These are phyloP conservation scores for Micronycteris hirsuta DNA, from an alignment of 2,113 vertebrate genomes.

Conservation along the genomic window DNA sequence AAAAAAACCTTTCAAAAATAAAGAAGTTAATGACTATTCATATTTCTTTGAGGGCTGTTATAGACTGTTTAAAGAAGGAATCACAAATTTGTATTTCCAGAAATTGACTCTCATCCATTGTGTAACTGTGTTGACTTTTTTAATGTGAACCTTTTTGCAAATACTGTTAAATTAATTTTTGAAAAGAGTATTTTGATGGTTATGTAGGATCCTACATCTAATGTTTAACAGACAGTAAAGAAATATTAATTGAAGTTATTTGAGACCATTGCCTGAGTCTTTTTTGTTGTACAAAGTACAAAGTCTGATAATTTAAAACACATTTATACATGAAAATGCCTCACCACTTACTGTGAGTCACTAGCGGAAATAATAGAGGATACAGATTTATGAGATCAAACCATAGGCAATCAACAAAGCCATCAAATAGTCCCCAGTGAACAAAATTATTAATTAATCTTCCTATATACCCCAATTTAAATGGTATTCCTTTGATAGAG, in stretches of 20 bases:
- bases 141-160: neutral
- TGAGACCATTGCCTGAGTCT: neutral
- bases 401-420: neutral
- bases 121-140: neutral
- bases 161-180: conserved; percentile 13
- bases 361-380: neutral
- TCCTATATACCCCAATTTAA: neutral
- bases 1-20: neutral
- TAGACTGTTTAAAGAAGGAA: neutral
- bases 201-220: neutral
- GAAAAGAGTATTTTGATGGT: neutral
- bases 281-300: conserved; percentile 28
- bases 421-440: neutral
- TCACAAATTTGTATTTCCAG: neutral
- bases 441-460: conserved; percentile 4
- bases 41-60: neutral
- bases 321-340: neutral
- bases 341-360: neutral
- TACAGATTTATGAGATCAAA: conserved; percentile 28
- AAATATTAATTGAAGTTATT: conserved; percentile 2
- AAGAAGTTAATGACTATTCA: neutral
- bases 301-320: neutral
- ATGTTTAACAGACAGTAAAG: neutral
- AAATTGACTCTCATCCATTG: neutral
- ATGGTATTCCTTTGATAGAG: neutral